Base-by-base conservation (phyloP, 2,113 vertebrate genomes). In the Brachypodius melanocephalos region DNA sequence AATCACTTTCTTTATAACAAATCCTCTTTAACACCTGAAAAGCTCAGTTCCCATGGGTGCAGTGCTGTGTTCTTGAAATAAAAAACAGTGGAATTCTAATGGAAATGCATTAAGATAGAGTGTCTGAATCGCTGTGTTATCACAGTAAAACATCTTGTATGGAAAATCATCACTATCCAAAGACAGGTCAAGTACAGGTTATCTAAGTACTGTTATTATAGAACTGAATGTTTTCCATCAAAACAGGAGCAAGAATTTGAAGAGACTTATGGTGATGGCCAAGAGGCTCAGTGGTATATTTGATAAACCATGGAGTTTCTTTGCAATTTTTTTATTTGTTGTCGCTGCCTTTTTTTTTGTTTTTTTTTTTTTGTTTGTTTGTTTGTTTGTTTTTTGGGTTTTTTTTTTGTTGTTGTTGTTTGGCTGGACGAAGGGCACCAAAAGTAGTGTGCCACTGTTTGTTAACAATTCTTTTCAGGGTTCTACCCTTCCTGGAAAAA, bases 11-110 rank as follows among this genome's bases (percentile, higher is more conserved):
- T 97, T 98, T 96, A 96, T 96, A 98, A 97, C 97, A 98, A 98
- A 98, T 98, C 98, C 97, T 98, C 96, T 97, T 98, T 98, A 98
- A 97, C 98, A 98, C 97, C 97, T 98, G 97, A 97, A 98, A 98
- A 97, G 95, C 97, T 98, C 87, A 63, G 90, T 96, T 98, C 96
- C 95, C 97, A 94, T 96, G 97, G 92, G 97, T 95, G 76, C 92
- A 93, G 77, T 96, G 82, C 96, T 96, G 94, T 95, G 96, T 93
- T 98, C 94, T 97, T 93, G 96, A 98, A 98, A 97, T 95, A 69
- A 97, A 97, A 97, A 97, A 80, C 91, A 97, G 95, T 96, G 93
- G 83, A 92, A 95, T 97, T 96, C 93, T 96, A 95, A 93, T 96
- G 95, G 95, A 97, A 97, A 97, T 93, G 76, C 72, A 95, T 91